Evolutionary conservation across 2,888 invertebrate genomes (phyloP), one percentile per base, ranked within the genome.

Genomic region (Cheilosia pagana): DNA sequence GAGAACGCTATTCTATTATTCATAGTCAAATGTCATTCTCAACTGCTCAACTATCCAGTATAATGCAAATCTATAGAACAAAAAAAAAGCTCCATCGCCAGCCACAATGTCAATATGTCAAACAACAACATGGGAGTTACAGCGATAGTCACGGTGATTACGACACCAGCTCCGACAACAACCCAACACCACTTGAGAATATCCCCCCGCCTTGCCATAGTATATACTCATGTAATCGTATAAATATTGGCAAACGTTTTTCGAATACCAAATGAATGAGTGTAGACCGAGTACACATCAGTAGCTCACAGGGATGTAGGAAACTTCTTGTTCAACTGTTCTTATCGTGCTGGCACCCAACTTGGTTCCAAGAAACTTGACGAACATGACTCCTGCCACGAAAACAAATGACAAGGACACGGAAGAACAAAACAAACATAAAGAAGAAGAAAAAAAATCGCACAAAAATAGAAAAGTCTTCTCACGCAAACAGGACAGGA

Each of bases 241-340:
- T 76, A 81, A 81, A 81, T 81, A 81, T 81, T 76, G 76, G 59
- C 63, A 81, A 76, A 81, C 76, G 81, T 71, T 81, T 71, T 60
- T 39, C 53, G 81, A 81, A 81, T 81, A 76, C 53, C 35, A 65
- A 81, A 76, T 81, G 71, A 76, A 60, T 67, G 45, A 14, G 28
- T 52, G 10, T 25, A 63, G 28, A 53, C 45, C 63, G 52, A 67
- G 16, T 16, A 39, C 16, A 16, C 4, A 25, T 31, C 35, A 53
- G 45, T 16, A 79, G 25, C 16, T 55, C 16, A 48, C 8, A 57
- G 60, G 35, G 45, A 10, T 8, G 16, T 57, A 35, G 50, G 50
- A 41, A 63, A 72, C 50, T 63, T 72, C 50, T 63, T 72, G 52
- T 16, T 8, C 25, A 65, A 65, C 65, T 53, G 19, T 65, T 48